Percentiles rank a stretch among this genome's conserved stretches.
Evolutionary conservation across 2,888 invertebrate species (phyloP).

Genomic region (Agonopterix arenella): DNA sequence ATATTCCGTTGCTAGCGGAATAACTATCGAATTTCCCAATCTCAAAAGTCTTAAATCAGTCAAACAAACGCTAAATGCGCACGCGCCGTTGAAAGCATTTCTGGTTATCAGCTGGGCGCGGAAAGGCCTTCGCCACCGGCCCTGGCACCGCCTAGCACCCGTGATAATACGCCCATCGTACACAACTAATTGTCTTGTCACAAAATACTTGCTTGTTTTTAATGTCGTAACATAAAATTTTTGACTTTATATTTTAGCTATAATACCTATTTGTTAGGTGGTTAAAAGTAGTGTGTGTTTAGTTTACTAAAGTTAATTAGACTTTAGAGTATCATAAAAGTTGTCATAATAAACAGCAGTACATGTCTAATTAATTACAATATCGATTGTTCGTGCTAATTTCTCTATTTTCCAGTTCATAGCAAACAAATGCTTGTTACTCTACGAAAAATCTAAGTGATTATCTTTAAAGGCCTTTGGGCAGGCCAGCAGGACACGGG

Average conservation of each 20-base stretch:
- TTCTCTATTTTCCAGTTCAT: no score
- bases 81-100: constrained; percentile 45
- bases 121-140: constrained; percentile 47
- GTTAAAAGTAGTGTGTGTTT: no score
- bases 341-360: no score
- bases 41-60: background rate
- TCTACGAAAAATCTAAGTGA: background rate
- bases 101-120: constrained; percentile 49
- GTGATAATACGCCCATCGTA: constrained; percentile 41
- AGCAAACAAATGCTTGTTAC: no score
- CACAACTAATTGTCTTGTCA: background rate
- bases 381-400: no score
- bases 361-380: no score
- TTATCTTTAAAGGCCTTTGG: background rate
- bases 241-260: no score
- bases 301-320: no score
- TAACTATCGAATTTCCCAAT: background rate
- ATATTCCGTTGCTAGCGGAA: background rate
- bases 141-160: constrained; percentile 45
- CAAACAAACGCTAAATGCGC: constrained; percentile 24
- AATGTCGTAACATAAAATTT: no score
- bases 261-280: no score
- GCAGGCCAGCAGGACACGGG: constrained; percentile 26
- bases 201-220: no score
- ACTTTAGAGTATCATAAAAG: no score